phyloP scores from a whole-genome alignment of 2,888 invertebrate genomes.

The Drosophila paracracens region DNA sequence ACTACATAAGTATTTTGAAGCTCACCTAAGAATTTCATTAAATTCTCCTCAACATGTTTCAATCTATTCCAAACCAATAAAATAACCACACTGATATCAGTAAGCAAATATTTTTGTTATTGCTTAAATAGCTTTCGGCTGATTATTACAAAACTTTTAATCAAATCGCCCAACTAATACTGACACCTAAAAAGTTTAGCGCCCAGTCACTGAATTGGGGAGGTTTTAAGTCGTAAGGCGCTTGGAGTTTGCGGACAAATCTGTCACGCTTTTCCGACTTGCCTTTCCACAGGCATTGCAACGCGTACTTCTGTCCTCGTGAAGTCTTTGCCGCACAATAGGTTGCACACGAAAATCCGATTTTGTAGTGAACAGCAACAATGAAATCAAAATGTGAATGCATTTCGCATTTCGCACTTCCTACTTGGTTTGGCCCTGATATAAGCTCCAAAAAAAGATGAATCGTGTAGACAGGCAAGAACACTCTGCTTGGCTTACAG shows the following conservation, averaged over 20 bases:
- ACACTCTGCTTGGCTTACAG: not conserved
- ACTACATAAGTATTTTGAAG: not conserved
- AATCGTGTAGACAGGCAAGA: slow-evolving; percentile 10
- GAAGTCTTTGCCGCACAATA: slow-evolving; percentile 41
- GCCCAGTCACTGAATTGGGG: slow-evolving; percentile 34
- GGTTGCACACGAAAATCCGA: slow-evolving; percentile 81
- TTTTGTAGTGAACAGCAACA: slow-evolving; percentile 61
- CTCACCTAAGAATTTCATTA: not conserved
- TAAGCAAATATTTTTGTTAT: slow-evolving; percentile 43
- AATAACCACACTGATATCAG: slow-evolving; percentile 9
- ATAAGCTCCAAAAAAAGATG: slow-evolving; percentile 20
- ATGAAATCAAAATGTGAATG: slow-evolving; percentile 81
- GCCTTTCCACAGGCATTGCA: slow-evolving; percentile 42
- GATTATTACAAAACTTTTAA: slow-evolving; percentile 44
- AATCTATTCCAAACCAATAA: slow-evolving; percentile 1
- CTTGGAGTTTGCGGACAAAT: slow-evolving; percentile 12
- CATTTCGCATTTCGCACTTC: slow-evolving; percentile 71
- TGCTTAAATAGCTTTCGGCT: slow-evolving; percentile 49
- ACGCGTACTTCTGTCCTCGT: slow-evolving; percentile 11
- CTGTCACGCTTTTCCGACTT: slow-evolving; percentile 33
- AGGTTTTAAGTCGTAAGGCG: slow-evolving; percentile 23
- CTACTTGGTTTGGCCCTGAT: slow-evolving; percentile 77
- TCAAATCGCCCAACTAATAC: slow-evolving; percentile 50
- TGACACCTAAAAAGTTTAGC: slow-evolving; percentile 57
- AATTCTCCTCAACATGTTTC: not conserved